Base-by-base conservation (phyloP, 2,888 invertebrate species). In the Lasioglossum lativentre region DNA sequence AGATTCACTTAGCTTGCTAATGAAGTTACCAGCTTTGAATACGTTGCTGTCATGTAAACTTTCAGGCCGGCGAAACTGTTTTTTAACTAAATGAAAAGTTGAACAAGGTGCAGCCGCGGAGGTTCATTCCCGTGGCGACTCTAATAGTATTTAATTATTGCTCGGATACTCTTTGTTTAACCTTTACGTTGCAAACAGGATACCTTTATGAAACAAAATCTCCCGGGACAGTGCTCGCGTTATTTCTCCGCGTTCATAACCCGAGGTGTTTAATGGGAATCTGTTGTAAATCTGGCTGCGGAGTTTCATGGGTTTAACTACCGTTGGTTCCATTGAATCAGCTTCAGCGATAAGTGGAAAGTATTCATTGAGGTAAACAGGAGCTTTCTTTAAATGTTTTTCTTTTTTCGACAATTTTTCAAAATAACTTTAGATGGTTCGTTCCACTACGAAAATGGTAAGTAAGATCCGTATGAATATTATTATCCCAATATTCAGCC, bases 1-100 rank as follows among this genome's bases (percentile, higher is more conserved):
- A 86, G 76, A 75, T 83, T 74, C 78, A 63, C 52, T 56, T 16
- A 45, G 56, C 71, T 34, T 70, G 59, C 2, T 47, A 40, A 77
- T 23, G 70, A 38, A 27, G 23, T 84, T 80, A 27, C 56, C 74
- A 38, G 10, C 27, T 34, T 47, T 66, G 78, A 80, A 45, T 42
- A 45, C 34, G 45, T 80, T 73, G 59, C 19, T 23, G 40, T 74
- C 70, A 30, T 45, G 38, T 23, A 34, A 45, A 42, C 40, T 63
- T 38, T 16, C 16, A 16, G 8, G 40, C 16, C n/a, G 12, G 6
- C n/a, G 34, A 19, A n/a, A 42, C 19, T 14, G n/a, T 23, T 63
- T 63, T 59, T 59, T 34, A 34, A n/a, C 19, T 40, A 30, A 34
- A 81, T 40, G 56, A 45, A 56, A 56, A 30, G 5, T 40, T 6